Evolutionary conservation across 2,113 vertebrate genomes (phyloP).

Genomic region (Steatornis caripensis): DNA sequence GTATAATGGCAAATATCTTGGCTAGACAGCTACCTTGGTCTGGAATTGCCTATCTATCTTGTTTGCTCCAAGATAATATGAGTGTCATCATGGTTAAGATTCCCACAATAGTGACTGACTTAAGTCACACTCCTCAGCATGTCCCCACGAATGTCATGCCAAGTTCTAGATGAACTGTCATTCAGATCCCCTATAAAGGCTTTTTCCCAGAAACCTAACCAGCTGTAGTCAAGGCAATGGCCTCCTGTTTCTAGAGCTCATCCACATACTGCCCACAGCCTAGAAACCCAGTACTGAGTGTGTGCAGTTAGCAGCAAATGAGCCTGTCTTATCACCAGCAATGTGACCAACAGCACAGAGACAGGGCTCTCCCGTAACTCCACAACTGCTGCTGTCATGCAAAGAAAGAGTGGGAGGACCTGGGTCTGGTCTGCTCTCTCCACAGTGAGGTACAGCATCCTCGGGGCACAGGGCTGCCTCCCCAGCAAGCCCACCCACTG

Average conservation of each 20-base stretch:
- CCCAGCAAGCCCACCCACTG: fast-evolving
- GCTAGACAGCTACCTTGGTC: neutral
- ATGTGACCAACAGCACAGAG: neutral
- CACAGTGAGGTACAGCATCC: neutral
- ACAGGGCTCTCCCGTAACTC: neutral
- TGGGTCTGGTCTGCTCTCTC: neutral
- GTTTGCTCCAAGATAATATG: neutral
- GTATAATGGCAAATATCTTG: neutral
- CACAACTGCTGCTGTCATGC: fast-evolving
- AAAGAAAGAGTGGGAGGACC: neutral
- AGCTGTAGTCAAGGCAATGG: neutral
- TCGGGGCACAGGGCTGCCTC: neutral
- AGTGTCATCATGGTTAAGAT: neutral
- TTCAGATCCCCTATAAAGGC: neutral
- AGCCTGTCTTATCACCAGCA: neutral
- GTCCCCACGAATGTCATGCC: neutral
- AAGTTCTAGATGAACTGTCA: neutral
- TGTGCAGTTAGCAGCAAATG: neutral
- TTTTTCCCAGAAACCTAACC: neutral
- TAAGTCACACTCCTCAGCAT: neutral
- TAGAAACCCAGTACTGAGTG: fast-evolving
- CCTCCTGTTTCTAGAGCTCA: neutral
- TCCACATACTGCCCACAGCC: neutral
- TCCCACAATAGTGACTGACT: neutral
- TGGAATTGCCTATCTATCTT: neutral